phyloP scores from a whole-genome alignment of 2,113 vertebrate species.

The Onychostruthus taczanowskii region DNA sequence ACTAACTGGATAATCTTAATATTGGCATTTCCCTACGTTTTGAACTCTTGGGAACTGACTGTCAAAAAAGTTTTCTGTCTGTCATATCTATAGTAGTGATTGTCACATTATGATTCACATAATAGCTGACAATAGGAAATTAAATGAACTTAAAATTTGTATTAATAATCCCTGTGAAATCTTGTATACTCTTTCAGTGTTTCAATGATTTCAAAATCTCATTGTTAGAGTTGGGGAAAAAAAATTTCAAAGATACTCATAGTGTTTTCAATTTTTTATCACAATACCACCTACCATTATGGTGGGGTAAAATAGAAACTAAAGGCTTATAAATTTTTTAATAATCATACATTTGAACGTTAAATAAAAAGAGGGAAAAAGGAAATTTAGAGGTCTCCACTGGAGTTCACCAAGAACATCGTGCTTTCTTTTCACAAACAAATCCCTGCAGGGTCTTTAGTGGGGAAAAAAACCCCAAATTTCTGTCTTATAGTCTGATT shows the following conservation, averaged over 20 bases:
- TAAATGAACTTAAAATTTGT: neutral
- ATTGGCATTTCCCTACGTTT: neutral
- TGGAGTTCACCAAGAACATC: neutral
- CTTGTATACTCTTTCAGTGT: neutral
- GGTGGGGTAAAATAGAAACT: neutral
- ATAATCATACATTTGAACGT: neutral
- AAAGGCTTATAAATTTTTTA: neutral
- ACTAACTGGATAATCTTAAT: neutral
- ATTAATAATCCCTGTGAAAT: neutral
- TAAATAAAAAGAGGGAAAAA: neutral
- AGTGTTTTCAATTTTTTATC: neutral
- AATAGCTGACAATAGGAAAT: neutral
- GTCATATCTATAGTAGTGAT: neutral
- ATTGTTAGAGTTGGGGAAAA: neutral
- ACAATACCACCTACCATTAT: neutral
- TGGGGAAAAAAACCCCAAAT: fast-evolving
- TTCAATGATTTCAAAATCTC: neutral
- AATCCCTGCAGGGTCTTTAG: neutral
- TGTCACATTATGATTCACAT: neutral
- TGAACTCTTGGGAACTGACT: neutral
- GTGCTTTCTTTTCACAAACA: neutral
- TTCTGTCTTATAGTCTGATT: neutral
- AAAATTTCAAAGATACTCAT: neutral
- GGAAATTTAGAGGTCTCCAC: neutral
- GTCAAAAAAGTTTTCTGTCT: neutral